Base-by-base conservation (phyloP, 1,140 invertebrate species). In the Anastrepha obliqua region DNA sequence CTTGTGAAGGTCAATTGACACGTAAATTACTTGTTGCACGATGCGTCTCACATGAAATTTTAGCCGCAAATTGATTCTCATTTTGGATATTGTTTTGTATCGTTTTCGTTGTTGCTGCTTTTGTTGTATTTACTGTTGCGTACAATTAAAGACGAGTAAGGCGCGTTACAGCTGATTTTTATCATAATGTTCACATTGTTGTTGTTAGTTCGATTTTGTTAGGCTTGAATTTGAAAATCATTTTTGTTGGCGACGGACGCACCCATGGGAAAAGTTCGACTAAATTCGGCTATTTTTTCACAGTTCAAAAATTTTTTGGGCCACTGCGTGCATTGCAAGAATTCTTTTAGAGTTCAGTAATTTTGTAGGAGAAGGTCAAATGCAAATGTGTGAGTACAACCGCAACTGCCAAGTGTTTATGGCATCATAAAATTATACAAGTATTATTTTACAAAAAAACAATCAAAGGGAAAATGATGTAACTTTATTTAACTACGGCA, bases 271-370 rank as follows among this genome's bases (percentile, higher is more conserved):
- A 81, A 81, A 51, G 74, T 81, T 81, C 74, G 44, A 55, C 17
- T 55, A 81, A 81, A 81, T 81, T 81, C 74, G 74, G 47, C 74
- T 55, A 55, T 81, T 81, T 81, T 81, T 81, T 81, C 74, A 81
- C 74, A 81, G 74, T 81, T 81, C 74, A 81, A 51, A 81, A 81
- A 81, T 51, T 81, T 51, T 81, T 81, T 51, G 47, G 74, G 74
- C n/a, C 74, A 81, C 11, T 81, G 47, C 44, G 17, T n/a, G 2
- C 17, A 8, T 74, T 42, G 2, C 70, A 74, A 74, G 70, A 74
- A 74, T 74, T 74, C 70, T 47, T 74, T 74, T 62, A 47, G 17
- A n/a, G 70, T 74, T 74, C 70, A n/a, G 13, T 74, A 51, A 51
- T 74, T 74, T 47, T 74, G 44, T 74, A n/a, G 74, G 74, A 81